Evolutionary conservation across 1,140 invertebrate genomes (phyloP), one percentile per base, ranked within the genome.

Genomic region (Apis dorsata): DNA sequence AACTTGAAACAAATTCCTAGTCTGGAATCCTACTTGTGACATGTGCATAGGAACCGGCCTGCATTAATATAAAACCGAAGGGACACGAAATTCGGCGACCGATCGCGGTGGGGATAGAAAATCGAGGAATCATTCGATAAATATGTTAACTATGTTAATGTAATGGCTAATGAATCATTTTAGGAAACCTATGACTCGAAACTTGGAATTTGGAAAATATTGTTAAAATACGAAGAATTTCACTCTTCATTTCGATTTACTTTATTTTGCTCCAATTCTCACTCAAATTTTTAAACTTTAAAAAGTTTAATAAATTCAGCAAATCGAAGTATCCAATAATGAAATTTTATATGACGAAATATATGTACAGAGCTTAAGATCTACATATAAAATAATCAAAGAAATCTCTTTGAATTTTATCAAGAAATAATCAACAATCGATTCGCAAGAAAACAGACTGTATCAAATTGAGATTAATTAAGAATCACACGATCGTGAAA

Each of bases 1-100:
- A 87, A 69, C 55, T 85, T 85, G 77, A 44, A 85, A 82, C 73
- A 85, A 88, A 81, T 88, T 87, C 70, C 34, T 44, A 44, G 57
- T 86, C 69, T 74, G 84, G 44, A 59, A 86, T 81, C 59, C 59
- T 44, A 44, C 34, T n/a, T 24, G 51, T 66, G 76, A 79, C 81
- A 71, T 71, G 76, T 72, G 81, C 81, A 59, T 34, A 28, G 63
- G 51, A 34, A 24, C 66, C 44, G 49, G 76, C 11, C n/a, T 2
- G 53, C 81, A 79, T 83, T 78, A 79, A 51, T 76, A 78, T 78
- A 66, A 72, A 57, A 34, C 77, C 76, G 51, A 59, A 65, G 76
- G 75, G 75, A 72, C 11, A 44, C 65, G 21, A 19, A 71, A 65
- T 28, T 79, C 66, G 28, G 24, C 53, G 53, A 9, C 5, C 11